Conservation (phyloP, 2,113 vertebrate species). For the Grantiella picta region DNA sequence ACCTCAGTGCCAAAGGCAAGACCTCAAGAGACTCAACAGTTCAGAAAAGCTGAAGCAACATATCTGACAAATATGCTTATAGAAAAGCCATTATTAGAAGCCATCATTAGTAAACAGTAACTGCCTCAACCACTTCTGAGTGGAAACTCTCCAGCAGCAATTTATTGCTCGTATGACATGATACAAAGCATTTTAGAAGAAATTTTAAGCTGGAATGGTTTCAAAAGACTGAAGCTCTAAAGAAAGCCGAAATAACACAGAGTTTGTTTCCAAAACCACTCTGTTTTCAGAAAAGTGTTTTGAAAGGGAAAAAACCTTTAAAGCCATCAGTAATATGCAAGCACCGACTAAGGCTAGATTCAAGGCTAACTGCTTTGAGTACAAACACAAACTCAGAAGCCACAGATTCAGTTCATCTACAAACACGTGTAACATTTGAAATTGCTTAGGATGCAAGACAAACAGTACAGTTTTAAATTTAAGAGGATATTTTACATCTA, state of each 20-base stretch:
- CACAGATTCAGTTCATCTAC: not conserved
- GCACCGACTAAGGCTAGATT: not conserved
- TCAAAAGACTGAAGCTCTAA: not conserved
- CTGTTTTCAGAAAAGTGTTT: not conserved
- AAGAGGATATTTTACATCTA: not conserved
- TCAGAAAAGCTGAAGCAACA: conserved; percentile 31
- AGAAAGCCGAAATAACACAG: not conserved
- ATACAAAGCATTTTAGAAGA: not conserved
- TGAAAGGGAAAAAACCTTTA: not conserved
- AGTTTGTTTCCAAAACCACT: not conserved
- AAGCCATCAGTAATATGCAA: not conserved
- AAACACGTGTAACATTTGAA: not conserved
- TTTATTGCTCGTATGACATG: not conserved
- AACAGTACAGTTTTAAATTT: not conserved
- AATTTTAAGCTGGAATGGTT: not conserved
- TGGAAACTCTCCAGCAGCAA: not conserved
- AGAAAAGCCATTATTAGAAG: conserved; percentile 17
- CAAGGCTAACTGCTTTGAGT: not conserved
- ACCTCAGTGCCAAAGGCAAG: conserved; percentile 25
- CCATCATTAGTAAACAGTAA: conserved; percentile 27
- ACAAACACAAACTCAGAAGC: not conserved
- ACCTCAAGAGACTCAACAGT: not conserved
- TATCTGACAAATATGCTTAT: not conserved
- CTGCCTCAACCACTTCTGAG: not conserved
- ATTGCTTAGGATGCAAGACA: not conserved